These are phyloP conservation scores for Lasioglossum baleicum DNA, from an alignment of 1,140 invertebrate species.

Conservation along the genomic window DNA sequence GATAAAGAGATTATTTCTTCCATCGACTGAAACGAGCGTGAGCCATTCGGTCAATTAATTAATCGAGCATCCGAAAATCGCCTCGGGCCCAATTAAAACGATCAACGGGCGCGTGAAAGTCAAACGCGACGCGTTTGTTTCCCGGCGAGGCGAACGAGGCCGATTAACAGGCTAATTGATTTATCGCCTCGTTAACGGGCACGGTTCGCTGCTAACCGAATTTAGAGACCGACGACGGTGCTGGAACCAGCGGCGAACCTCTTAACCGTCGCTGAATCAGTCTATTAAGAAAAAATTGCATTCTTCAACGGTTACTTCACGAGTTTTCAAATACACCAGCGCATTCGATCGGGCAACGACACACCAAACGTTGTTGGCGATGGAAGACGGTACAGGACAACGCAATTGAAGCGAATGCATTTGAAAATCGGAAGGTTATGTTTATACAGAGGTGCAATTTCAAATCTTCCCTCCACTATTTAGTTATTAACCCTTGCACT, in stretches of 20 bases:
- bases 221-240: slow-evolving; percentile 4
- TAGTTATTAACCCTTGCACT: no score
- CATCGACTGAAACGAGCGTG: slow-evolving; percentile 1
- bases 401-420: no score
- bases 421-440: no score
- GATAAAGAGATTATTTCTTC: slow-evolving; percentile 13
- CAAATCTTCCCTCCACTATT: no score
- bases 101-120: slow-evolving; percentile 18
- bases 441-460: no score
- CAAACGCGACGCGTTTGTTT: slow-evolving; percentile 21
- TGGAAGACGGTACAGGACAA: background rate
- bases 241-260: background rate
- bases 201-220: background rate
- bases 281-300: background rate
- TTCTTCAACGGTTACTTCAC: background rate
- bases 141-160: background rate
- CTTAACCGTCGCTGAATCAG: background rate
- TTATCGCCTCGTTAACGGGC: slow-evolving; percentile 37
- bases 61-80: slow-evolving; percentile 26
- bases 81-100: slow-evolving; percentile 23
- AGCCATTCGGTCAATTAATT: slow-evolving; percentile 14
- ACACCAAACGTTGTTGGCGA: background rate
- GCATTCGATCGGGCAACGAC: background rate
- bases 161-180: slow-evolving; percentile 35
- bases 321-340: background rate